Evolutionary conservation across 2,797 vertebrate genomes (phyloP).

Genomic region (Rachycentron canadum): DNA sequence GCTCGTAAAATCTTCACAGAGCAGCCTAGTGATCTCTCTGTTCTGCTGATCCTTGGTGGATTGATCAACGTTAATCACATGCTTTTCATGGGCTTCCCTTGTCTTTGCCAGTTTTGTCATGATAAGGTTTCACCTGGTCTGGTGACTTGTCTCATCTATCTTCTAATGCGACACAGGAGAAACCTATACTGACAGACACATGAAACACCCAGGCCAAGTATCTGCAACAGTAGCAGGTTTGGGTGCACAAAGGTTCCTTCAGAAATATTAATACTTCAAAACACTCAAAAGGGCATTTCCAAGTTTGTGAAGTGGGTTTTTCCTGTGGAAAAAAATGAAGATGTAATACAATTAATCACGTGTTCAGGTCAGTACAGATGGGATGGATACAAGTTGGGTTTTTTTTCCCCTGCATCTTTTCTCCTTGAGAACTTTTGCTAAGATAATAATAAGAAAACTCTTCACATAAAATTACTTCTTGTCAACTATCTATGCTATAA

Average conservation of each 20-base stretch:
- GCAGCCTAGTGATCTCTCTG: slow-evolving; percentile 24
- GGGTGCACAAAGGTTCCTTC: background rate
- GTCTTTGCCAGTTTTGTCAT: slow-evolving; percentile 39
- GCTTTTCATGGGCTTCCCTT: slow-evolving; percentile 27
- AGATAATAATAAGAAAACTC: background rate
- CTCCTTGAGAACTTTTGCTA: background rate
- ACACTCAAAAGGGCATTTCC: background rate
- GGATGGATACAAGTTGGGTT: background rate
- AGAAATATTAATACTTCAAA: background rate
- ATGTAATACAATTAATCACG: background rate
- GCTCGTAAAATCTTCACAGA: slow-evolving; percentile 52
- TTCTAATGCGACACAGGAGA: slow-evolving; percentile 29
- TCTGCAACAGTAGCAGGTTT: background rate
- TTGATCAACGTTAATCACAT: slow-evolving; percentile 52
- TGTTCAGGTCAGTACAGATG: background rate
- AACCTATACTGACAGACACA: slow-evolving; percentile 36
- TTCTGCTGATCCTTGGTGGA: slow-evolving; percentile 14
- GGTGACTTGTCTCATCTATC: slow-evolving; percentile 25
- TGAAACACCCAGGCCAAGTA: slow-evolving; percentile 5
- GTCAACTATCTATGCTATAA: background rate
- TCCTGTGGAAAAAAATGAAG: background rate
- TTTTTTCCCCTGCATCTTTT: background rate
- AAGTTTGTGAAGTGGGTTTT: background rate
- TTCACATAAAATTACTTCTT: background rate
- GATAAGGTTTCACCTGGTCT: slow-evolving; percentile 57